Evolutionary conservation across 2,888 invertebrate genomes (phyloP).

Genomic region (Monopis laevigella): DNA sequence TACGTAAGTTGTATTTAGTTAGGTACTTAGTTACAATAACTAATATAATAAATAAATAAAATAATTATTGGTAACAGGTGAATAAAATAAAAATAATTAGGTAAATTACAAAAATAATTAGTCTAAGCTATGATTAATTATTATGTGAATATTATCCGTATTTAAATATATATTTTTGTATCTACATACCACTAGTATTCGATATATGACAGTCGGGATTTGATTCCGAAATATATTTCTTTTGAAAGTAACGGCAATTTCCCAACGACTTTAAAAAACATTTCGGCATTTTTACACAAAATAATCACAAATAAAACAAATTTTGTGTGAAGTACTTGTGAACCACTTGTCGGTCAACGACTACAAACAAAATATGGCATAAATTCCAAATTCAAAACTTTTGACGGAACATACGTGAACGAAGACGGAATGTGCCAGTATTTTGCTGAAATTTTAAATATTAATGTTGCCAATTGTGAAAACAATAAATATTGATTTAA

Average conservation of each 20-base stretch:
- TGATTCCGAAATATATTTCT: too few species aligned
- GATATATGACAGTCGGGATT: too few species aligned
- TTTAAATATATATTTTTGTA: too few species aligned
- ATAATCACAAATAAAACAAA: constrained; percentile 15
- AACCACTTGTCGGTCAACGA: constrained; percentile 56
- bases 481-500: not conserved
- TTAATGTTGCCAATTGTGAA: not conserved
- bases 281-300: constrained; percentile 36
- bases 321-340: constrained; percentile 29
- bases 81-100: too few species aligned
- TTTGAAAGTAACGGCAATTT: not conserved
- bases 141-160: too few species aligned
- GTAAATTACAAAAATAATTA: too few species aligned
- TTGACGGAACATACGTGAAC: constrained; percentile 35
- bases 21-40: too few species aligned
- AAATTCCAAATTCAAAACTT: constrained; percentile 1
- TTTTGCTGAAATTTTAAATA: not conserved
- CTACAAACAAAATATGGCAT: not conserved
- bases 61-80: too few species aligned
- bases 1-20: too few species aligned
- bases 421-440: constrained; percentile 35
- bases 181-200: too few species aligned
- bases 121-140: too few species aligned
- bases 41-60: too few species aligned
- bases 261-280: constrained; percentile 49